These are phyloP conservation scores for Pituophis catenifer DNA, from an alignment of 2,113 vertebrate species.

Conservation along the genomic window DNA sequence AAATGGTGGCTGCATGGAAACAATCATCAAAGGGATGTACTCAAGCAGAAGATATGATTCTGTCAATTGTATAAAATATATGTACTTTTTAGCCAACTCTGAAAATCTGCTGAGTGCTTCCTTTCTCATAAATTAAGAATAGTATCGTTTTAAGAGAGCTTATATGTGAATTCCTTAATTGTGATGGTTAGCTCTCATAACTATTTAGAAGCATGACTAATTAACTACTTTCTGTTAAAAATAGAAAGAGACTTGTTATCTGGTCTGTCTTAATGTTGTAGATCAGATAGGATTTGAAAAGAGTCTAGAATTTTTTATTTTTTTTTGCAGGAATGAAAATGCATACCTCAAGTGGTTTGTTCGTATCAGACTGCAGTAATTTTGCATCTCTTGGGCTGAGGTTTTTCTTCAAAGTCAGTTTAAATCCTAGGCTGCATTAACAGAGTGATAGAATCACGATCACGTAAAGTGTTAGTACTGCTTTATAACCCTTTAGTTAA, in stretches of 20 bases:
- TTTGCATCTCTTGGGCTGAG: background rate
- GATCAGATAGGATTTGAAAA: background rate
- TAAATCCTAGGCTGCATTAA: background rate
- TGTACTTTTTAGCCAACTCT: slow-evolving; percentile 1
- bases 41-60: background rate
- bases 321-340: background rate
- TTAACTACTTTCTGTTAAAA: background rate
- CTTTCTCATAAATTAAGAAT: background rate
- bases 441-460: too few species aligned
- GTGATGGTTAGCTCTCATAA: background rate
- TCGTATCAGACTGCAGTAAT: background rate
- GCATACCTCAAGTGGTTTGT: background rate
- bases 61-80: background rate
- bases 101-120: background rate
- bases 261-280: background rate
- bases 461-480: too few species aligned
- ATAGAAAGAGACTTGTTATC: background rate
- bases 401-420: background rate
- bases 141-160: background rate
- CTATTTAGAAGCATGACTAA: background rate
- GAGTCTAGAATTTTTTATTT: background rate
- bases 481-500: too few species aligned
- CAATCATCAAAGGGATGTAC: background rate
- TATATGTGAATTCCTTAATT: background rate
- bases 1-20: slow-evolving; percentile 6